A percentile compares a stretch with the other conserved stretches of the same genome.
These are phyloP conservation scores for Trematomus bernacchii DNA, from an alignment of 2,797 vertebrate genomes.

Conservation along the genomic window DNA sequence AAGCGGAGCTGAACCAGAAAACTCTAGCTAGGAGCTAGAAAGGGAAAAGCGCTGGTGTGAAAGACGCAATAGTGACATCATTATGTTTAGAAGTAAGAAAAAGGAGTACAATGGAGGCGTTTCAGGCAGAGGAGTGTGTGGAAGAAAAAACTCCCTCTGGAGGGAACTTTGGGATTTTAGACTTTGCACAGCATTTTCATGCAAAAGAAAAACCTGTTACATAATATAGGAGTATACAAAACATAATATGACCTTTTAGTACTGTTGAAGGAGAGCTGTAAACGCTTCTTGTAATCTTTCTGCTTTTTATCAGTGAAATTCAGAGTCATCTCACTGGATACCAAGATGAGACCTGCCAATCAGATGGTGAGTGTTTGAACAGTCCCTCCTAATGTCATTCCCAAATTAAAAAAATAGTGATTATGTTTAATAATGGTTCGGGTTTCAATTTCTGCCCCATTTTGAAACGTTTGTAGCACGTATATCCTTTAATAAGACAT, in stretches of 20 bases:
- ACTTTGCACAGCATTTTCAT: too few species aligned
- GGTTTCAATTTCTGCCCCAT: background rate
- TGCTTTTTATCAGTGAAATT: constrained; percentile 84
- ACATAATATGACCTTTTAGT: background rate
- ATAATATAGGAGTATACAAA: background rate
- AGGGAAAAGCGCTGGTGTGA: too few species aligned
- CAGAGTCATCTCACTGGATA: constrained; percentile 86
- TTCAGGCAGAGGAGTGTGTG: background rate
- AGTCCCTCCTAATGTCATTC: background rate
- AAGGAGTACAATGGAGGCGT: too few species aligned
- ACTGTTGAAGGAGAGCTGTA: background rate
- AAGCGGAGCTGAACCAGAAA: too few species aligned
- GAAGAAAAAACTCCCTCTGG: background rate
- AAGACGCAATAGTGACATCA: too few species aligned
- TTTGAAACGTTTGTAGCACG: background rate
- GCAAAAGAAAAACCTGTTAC: too few species aligned
- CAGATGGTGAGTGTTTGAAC: constrained; percentile 65
- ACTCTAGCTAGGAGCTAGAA: too few species aligned
- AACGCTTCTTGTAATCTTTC: background rate
- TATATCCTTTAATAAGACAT: background rate
- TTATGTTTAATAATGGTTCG: background rate
- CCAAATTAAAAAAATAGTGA: background rate
- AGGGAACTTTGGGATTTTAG: too few species aligned
- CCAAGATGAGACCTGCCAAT: constrained; percentile 74
- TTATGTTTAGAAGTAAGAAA: too few species aligned